These are phyloP conservation scores for Andrena trimmerana DNA, from an alignment of 2,888 invertebrate species.

Conservation along the genomic window DNA sequence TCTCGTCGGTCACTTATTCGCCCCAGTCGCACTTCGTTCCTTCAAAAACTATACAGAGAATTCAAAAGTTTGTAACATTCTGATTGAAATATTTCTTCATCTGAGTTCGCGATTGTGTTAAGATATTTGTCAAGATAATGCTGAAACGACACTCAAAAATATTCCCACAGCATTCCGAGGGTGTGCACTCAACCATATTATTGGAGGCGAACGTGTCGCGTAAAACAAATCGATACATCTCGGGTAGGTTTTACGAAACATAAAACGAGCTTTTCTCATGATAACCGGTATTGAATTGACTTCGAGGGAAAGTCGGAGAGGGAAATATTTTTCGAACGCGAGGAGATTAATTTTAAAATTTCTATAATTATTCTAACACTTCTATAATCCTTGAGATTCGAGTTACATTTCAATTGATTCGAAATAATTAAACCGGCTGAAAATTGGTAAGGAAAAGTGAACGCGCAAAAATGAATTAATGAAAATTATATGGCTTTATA, in stretches of 20 bases:
- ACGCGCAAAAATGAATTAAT: too few relatives aligned
- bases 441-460: too few relatives aligned
- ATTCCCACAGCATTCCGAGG: constrained; percentile 49
- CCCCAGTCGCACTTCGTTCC: too few relatives aligned
- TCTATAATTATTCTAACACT: too few relatives aligned
- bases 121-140: constrained; percentile 11
- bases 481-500: too few relatives aligned
- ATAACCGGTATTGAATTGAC: constrained; percentile 17
- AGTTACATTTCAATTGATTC: too few relatives aligned
- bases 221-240: constrained; percentile 43
- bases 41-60: neutral
- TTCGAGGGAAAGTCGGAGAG: constrained; percentile 1
- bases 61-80: constrained; percentile 14
- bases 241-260: constrained; percentile 25
- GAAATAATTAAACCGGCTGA: too few relatives aligned
- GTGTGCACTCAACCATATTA: constrained; percentile 55
- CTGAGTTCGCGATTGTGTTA: constrained; percentile 26
- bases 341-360: neutral
- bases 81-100: constrained; percentile 17
- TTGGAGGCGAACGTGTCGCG: constrained; percentile 48
- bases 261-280: constrained; percentile 8
- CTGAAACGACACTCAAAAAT: constrained; percentile 25
- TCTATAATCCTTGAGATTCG: too few relatives aligned
- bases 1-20: too few relatives aligned
- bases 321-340: neutral